Conservation (phyloP, 2,113 vertebrate species). For the Boleophthalmus pectinirostris region DNA sequence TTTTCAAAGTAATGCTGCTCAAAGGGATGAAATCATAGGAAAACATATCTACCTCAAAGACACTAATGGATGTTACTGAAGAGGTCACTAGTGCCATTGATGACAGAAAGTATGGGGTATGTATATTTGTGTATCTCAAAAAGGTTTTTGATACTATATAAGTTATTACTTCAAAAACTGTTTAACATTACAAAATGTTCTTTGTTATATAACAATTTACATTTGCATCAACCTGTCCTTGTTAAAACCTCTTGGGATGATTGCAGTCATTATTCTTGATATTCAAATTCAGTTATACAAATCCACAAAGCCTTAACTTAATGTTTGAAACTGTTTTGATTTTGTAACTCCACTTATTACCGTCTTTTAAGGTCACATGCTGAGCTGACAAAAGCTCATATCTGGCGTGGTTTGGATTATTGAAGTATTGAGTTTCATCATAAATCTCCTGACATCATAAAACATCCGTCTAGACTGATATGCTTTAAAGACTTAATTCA, state of each 20-base stretch:
- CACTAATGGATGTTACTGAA: too few species aligned
- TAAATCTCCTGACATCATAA: conserved; percentile 6
- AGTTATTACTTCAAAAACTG: too few species aligned
- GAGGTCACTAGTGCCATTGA: too few species aligned
- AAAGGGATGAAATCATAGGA: background rate
- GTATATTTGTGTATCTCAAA: too few species aligned
- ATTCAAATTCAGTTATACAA: background rate
- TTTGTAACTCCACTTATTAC: background rate
- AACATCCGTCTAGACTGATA: background rate
- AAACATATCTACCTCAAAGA: background rate
- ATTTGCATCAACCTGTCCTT: background rate
- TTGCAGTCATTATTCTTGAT: too few species aligned
- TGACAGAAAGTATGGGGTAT: too few species aligned
- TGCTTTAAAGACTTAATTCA: conserved; percentile 9
- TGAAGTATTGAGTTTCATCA: conserved; percentile 1
- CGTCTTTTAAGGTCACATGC: background rate
- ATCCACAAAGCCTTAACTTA: background rate
- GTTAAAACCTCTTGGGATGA: background rate
- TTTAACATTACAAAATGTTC: background rate
- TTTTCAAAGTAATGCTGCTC: background rate
- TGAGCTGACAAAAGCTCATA: background rate
- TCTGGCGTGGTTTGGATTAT: conserved; percentile 2
- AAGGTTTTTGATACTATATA: too few species aligned
- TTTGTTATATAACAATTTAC: background rate
- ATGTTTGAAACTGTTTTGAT: background rate